Conservation (phyloP, 2,797 vertebrate species). For the Pelochelys cantorii region DNA sequence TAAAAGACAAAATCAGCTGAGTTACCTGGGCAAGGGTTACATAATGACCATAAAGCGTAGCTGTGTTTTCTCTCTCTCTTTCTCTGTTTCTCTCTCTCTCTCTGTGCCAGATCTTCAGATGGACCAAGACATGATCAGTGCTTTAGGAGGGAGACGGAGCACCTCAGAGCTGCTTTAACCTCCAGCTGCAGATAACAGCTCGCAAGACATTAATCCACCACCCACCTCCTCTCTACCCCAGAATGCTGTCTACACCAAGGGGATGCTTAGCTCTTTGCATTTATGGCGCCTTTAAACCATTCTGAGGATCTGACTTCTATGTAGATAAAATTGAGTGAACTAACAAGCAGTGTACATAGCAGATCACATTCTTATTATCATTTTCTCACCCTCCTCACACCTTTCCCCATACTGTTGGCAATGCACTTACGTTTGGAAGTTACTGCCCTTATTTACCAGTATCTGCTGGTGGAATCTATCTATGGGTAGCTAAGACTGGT, state of each 20-base stretch:
- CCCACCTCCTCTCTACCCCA: background rate
- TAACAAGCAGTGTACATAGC: background rate
- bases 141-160: background rate
- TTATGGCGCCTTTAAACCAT: background rate
- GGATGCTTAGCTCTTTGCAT: background rate
- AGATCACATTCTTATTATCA: background rate
- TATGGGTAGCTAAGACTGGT: background rate
- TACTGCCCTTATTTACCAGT: background rate
- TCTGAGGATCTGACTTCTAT: background rate
- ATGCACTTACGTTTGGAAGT: background rate
- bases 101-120: background rate
- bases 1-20: background rate
- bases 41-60: background rate
- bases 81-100: too few species aligned
- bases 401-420: background rate
- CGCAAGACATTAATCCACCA: background rate
- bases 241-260: background rate
- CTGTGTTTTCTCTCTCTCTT: background rate
- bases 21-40: background rate
- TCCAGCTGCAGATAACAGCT: background rate
- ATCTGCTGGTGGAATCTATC: background rate
- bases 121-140: accelerated
- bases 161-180: background rate
- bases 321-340: background rate
- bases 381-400: background rate